A percentile compares a stretch with the other conserved stretches of the same genome.
Evolutionary conservation across 2,113 vertebrate genomes (phyloP).

Genomic region (Scomber colias): DNA sequence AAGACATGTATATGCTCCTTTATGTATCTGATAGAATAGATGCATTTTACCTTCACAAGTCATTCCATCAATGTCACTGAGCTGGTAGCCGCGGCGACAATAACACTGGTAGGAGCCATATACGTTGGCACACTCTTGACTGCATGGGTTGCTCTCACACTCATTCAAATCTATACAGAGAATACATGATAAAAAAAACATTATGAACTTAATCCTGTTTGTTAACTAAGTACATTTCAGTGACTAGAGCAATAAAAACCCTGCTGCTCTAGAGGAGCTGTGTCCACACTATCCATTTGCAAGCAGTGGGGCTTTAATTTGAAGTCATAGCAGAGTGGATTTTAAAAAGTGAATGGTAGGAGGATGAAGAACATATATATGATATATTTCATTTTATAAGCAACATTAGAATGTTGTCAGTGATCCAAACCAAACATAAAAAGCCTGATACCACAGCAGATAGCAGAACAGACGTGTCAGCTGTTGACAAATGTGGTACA

Average conservation of each 20-base stretch:
- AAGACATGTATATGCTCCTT: background rate
- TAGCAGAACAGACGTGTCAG: background rate
- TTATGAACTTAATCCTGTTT: background rate
- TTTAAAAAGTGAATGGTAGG: no score
- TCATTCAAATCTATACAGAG: constrained; percentile 88
- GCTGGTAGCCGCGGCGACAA: constrained; percentile 96
- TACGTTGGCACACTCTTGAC: constrained; percentile 96
- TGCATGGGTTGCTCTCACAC: constrained; percentile 92
- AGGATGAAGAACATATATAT: no score
- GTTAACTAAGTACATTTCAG: no score
- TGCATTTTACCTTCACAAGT: constrained; percentile 92
- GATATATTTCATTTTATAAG: no score
- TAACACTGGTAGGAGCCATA: constrained; percentile 99
- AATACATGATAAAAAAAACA: background rate
- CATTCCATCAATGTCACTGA: constrained; percentile 94
- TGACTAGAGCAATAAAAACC: background rate
- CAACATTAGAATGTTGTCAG: no score
- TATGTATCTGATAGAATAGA: background rate
- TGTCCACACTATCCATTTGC: no score
- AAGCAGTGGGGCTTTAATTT: no score
- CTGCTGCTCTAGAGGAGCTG: background rate
- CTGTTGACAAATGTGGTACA: background rate
- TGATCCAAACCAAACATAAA: background rate
- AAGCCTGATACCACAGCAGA: no score
- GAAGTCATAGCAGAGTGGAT: no score